These are phyloP conservation scores for Lacanobia oleracea DNA, from an alignment of 2,888 invertebrate genomes.

Conservation along the genomic window DNA sequence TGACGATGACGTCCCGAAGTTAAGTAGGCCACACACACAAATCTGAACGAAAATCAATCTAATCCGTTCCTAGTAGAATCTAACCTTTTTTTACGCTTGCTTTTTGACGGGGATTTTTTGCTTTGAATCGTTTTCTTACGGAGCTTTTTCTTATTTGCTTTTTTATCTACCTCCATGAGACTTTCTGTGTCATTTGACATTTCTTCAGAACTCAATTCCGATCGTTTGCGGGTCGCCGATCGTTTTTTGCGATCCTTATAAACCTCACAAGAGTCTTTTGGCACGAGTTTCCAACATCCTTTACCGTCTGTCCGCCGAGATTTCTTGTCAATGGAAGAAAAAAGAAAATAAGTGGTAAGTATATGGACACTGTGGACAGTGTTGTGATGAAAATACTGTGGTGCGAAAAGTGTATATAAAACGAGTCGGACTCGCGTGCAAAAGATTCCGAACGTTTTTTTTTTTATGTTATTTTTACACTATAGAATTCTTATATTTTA, in stretches of 20 bases:
- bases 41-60: no score
- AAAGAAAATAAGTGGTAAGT: neutral
- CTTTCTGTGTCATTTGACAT: conserved; percentile 24
- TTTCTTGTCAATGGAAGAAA: conserved; percentile 66
- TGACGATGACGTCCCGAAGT: no score
- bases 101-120: conserved; percentile 6
- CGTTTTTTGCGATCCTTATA: conserved; percentile 74
- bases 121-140: conserved; percentile 34
- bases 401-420: no score
- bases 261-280: conserved; percentile 81
- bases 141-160: conserved; percentile 33
- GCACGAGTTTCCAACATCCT: conserved; percentile 76
- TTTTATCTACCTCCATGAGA: conserved; percentile 23
- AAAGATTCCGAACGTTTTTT: no score
- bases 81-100: conserved; percentile 48
- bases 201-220: conserved; percentile 31
- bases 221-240: conserved; percentile 39
- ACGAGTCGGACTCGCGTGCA: no score
- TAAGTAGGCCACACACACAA: no score
- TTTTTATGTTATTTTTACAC: no score
- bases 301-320: conserved; percentile 59
- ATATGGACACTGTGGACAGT: no score
- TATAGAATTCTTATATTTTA: no score
- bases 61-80: no score
- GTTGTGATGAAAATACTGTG: no score